phyloP scores from a whole-genome alignment of 2,888 invertebrate genomes.

The Drosophila recens region DNA sequence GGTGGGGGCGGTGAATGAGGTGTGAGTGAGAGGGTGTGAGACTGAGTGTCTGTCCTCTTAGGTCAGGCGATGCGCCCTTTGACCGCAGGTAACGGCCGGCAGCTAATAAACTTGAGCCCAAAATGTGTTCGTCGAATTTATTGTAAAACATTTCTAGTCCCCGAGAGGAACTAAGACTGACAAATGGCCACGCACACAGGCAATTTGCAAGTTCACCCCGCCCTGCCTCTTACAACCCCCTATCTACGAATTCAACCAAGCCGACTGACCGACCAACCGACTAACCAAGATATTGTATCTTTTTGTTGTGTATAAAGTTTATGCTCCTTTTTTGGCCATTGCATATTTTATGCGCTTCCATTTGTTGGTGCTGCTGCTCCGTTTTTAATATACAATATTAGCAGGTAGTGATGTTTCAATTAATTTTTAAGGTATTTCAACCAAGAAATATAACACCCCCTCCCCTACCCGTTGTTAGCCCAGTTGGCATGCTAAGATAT shows the following conservation, averaged over 20 bases:
- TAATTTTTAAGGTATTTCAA: slow-evolving; percentile 74
- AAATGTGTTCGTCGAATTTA: slow-evolving; percentile 75
- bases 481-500: slow-evolving; percentile 64
- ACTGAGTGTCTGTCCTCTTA: neutral
- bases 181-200: slow-evolving; percentile 74
- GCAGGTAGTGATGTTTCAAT: slow-evolving; percentile 78
- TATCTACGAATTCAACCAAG: neutral
- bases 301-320: slow-evolving; percentile 38
- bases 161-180: slow-evolving; percentile 72
- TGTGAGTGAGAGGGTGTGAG: neutral
- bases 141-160: slow-evolving; percentile 69
- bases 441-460: slow-evolving; percentile 15
- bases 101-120: slow-evolving; percentile 76
- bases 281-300: slow-evolving; percentile 3
- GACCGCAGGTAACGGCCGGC: slow-evolving; percentile 73
- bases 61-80: slow-evolving; percentile 53
- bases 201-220: slow-evolving; percentile 67
- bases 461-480: neutral
- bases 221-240: neutral
- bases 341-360: slow-evolving; percentile 61
- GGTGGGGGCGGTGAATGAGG: neutral
- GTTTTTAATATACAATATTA: slow-evolving; percentile 76
- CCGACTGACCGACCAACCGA: neutral
- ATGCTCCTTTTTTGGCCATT: slow-evolving; percentile 42
- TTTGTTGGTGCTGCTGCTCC: slow-evolving; percentile 43